phyloP scores from a whole-genome alignment of 2,797 vertebrate species.

The Anabas testudineus region DNA sequence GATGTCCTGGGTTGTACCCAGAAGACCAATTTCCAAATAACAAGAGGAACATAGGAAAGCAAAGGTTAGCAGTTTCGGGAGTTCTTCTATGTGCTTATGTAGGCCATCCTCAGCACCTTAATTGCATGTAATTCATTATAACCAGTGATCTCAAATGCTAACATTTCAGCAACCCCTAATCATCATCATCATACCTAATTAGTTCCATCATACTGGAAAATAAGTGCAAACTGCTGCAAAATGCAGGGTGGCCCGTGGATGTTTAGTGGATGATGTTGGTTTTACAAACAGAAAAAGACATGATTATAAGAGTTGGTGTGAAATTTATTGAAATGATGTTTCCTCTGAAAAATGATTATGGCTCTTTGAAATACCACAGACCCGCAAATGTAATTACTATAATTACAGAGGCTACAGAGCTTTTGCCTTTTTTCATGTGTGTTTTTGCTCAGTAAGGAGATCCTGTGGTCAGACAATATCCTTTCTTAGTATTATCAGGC shows the following conservation, averaged over 20 bases:
- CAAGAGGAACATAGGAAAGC: neutral
- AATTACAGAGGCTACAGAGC: constrained; percentile 35
- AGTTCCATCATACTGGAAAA: constrained; percentile 44
- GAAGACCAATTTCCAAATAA: constrained; percentile 32
- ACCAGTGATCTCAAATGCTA: constrained; percentile 25
- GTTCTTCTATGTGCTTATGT: neutral
- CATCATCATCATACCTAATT: constrained; percentile 31
- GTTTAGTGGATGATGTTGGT: constrained; percentile 31
- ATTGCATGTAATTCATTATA: constrained; percentile 17
- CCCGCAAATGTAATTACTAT: constrained; percentile 25
- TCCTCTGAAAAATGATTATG: constrained; percentile 22
- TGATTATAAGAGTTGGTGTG: constrained; percentile 40
- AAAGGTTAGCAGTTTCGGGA: constrained; percentile 18
- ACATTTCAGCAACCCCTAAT: constrained; percentile 39
- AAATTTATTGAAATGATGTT: constrained; percentile 49
- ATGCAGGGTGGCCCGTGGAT: constrained; percentile 21
- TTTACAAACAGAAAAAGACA: constrained; percentile 26
- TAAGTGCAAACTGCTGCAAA: constrained; percentile 34
- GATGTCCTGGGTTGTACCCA: constrained; percentile 30
- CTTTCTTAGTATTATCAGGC: constrained; percentile 10
- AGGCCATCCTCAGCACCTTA: constrained; percentile 13
- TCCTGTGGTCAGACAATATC: constrained; percentile 11
- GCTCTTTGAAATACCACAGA: constrained; percentile 20
- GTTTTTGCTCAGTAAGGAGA: constrained; percentile 29
- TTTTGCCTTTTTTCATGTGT: constrained; percentile 11